These are phyloP conservation scores for Polylopha cassiicola DNA, from an alignment of 2,888 invertebrate genomes.

Conservation along the genomic window DNA sequence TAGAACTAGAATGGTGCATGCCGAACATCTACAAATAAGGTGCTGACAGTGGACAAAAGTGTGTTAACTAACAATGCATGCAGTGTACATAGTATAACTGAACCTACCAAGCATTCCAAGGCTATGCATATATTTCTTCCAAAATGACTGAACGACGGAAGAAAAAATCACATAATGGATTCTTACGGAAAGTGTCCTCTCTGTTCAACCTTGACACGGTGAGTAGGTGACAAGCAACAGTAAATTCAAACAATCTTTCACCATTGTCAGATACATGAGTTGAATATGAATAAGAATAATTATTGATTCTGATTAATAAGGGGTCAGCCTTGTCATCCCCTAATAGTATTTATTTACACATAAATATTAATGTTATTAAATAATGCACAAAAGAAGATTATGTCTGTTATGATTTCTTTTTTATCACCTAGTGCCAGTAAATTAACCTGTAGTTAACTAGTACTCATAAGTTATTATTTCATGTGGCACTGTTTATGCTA, in stretches of 20 bases:
- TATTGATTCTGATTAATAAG: not conserved
- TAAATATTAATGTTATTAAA: no score
- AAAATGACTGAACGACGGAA: conserved; percentile 77
- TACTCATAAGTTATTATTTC: no score
- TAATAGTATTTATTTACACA: no score
- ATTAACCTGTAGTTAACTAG: no score
- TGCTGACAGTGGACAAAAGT: conserved; percentile 70
- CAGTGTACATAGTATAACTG: conserved; percentile 75
- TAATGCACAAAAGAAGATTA: no score
- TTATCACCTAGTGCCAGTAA: no score
- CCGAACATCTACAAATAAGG: conserved; percentile 61
- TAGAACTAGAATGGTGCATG: conserved; percentile 77
- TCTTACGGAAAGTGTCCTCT: conserved; percentile 92
- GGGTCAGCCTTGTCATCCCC: no score
- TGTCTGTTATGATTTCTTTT: no score
- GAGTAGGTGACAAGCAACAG: conserved; percentile 58
- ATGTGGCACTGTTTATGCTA: no score
- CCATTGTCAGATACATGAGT: conserved; percentile 26
- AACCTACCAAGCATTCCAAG: conserved; percentile 53
- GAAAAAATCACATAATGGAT: conserved; percentile 80
- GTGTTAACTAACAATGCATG: conserved; percentile 78
- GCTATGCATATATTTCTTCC: conserved; percentile 65
- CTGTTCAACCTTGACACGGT: conserved; percentile 92
- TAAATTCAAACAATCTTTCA: conserved; percentile 30
- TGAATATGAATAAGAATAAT: no score